Evolutionary conservation across 2,113 vertebrate genomes (phyloP), one percentile per base, ranked within the genome.

Genomic region (Oreamnos americanus): DNA sequence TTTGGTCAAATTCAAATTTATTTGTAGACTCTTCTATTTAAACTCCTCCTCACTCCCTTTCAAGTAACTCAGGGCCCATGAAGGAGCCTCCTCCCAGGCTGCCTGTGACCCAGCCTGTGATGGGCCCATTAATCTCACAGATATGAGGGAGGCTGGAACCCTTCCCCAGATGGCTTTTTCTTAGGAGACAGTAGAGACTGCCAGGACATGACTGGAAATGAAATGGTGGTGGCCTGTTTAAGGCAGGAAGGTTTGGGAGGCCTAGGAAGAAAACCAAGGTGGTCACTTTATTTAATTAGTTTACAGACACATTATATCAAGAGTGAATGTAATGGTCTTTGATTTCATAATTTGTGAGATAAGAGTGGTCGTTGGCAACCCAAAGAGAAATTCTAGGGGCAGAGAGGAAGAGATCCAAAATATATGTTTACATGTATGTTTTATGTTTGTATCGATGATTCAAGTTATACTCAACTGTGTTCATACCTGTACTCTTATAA

Each of bases 71-170:
- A 16, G 94, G 93, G 76, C 67, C 64, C 0, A 5, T 86, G 92
- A 2, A 2, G 7, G 64, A 93, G 14, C 39, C 55, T 91, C 55
- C 43, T 93, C 16, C 83, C 53, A 96, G 95, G 90, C 49, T 96
- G 49, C 74, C 83, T 88, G 94, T 97, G 95, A 97, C 97, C 83
- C 87, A 21, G 83, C 53, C 67, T 5, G 2, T 49, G 53, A 97
- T 62, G 71, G 83, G 93, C 96, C 96, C 96, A 97, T 98, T 98
- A 97, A 97, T 98, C 97, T 98, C 78, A 23, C 71, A 90, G 95
- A 95, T 71, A 71, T 67, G 64, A 81, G 96, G 96, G 92, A 90
- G 91, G 76, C 90, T 96, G 89, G 85, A 91, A 49, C 89, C n/a
- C n/a, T 88, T 83, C 62, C 81, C 57, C 62, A 97, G 95, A 98